A percentile compares a stretch with the other conserved stretches of the same genome.
Conservation (phyloP, 2,797 vertebrate species). For the Coluber constrictor region DNA sequence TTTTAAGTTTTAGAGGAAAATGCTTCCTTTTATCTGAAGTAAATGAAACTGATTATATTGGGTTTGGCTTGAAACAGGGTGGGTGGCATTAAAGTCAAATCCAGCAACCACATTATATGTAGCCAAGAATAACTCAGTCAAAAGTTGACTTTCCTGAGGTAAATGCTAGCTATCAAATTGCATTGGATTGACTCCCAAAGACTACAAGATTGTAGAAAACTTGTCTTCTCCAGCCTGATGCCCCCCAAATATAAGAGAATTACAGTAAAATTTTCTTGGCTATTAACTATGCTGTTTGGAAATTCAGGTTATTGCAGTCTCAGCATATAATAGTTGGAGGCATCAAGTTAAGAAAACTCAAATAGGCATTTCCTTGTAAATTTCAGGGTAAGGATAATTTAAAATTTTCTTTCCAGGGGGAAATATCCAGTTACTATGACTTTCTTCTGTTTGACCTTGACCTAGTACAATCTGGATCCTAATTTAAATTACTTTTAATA, state of each 20-base stretch:
- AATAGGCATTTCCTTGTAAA: background rate
- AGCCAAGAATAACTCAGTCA: constrained; percentile 27
- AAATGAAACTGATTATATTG: background rate
- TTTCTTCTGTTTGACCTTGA: background rate
- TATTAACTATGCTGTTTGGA: background rate
- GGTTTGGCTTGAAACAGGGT: background rate
- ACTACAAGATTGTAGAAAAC: background rate
- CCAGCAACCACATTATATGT: background rate
- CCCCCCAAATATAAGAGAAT: background rate
- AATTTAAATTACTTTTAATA: background rate
- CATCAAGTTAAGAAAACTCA: background rate
- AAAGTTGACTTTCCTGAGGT: constrained; percentile 8
- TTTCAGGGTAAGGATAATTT: background rate
- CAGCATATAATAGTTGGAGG: background rate
- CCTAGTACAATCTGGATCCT: background rate
- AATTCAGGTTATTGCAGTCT: background rate
- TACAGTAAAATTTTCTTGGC: background rate
- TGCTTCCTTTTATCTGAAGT: background rate
- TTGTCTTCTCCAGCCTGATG: background rate
- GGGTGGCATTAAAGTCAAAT: constrained; percentile 17
- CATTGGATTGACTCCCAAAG: background rate
- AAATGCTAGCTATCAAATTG: constrained; percentile 8
- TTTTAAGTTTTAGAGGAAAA: background rate
- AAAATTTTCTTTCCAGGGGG: background rate
- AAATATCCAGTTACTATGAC: background rate